Evolutionary conservation across 35 echinoderm and acorn worm species (phyloP), one percentile per base, ranked within the genome.

Genomic region (Acanthaster planci): DNA sequence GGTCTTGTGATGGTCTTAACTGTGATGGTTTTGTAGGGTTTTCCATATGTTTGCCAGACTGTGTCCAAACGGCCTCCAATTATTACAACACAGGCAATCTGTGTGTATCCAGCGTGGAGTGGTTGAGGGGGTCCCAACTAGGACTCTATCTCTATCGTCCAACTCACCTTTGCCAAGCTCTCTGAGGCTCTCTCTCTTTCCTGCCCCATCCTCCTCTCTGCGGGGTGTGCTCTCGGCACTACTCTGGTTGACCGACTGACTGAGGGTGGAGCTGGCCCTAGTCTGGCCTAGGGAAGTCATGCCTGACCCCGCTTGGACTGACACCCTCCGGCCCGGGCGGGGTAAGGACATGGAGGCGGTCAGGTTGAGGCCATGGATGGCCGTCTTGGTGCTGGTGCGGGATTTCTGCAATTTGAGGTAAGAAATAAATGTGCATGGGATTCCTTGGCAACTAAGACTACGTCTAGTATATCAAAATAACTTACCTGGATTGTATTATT

Each of bases 201-300:
- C 64, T 72, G 64, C 14, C 64, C 23, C n/a, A 26, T 72, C 64
- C 23, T 72, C 64, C 14, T 72, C 64, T 72, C 34, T 72, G 14
- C 64, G 22, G 26, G 64, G 64, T 29, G 64, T 72, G 34, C 64
- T 72, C 3, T 72, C 64, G 30, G 64, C 23, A 9, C 64, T 72
- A 10, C 14, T 26, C 23, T 8, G 64, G 30, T 72, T 72, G 64
- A 29, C 29, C 30, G 64, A 72, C 42, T 47, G 42, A 14, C 64
- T 34, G 34, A 72, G 0, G 34, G 26, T 29, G 1, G 64, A 72
- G 7, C 3, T 26, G 16, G 64, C 34, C 64, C 30, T 72, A 10
- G 64, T 29, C 64, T 72, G 26, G 3, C 34, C 26, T 26, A 72
- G 64, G 34, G 64, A 19, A 21, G 0, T 72, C 1, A 29, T 34